Evolutionary conservation across 2,888 invertebrate genomes (phyloP).

Genomic region (Elegia similella): DNA sequence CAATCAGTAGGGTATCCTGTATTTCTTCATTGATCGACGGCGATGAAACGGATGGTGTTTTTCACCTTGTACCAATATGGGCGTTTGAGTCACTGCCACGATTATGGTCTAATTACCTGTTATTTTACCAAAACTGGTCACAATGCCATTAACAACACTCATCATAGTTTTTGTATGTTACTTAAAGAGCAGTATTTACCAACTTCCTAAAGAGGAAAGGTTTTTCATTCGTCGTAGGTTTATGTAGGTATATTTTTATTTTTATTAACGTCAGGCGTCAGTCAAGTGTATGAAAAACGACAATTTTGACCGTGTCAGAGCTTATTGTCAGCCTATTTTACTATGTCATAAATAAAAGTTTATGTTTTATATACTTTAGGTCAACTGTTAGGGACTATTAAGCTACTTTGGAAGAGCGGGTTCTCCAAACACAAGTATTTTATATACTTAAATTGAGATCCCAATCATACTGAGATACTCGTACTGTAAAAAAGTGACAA

Average conservation of each 20-base stretch:
- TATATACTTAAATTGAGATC: too few relatives aligned
- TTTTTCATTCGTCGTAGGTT: neutral
- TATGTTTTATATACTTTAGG: too few relatives aligned
- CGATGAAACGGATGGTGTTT: conserved; percentile 38
- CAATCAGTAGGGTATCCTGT: neutral
- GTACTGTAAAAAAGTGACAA: too few relatives aligned
- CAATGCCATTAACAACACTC: conserved; percentile 35
- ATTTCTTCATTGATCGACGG: conserved; percentile 39
- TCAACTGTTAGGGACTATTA: too few relatives aligned
- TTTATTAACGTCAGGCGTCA: neutral
- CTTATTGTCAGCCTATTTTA: too few relatives aligned
- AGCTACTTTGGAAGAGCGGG: too few relatives aligned
- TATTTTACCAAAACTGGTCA: conserved; percentile 38
- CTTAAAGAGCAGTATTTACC: conserved; percentile 33
- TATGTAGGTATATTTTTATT: neutral
- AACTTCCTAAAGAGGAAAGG: neutral
- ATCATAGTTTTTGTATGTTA: conserved; percentile 30
- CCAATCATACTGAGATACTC: too few relatives aligned
- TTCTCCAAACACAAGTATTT: too few relatives aligned
- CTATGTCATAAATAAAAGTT: too few relatives aligned
- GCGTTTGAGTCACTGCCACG: conserved; percentile 29
- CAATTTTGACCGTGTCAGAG: too few relatives aligned
- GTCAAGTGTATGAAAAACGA: too few relatives aligned
- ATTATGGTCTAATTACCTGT: conserved; percentile 34
- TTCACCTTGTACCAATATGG: conserved; percentile 36